phyloP scores from a whole-genome alignment of 2,888 invertebrate genomes.

The Andrena camellia region DNA sequence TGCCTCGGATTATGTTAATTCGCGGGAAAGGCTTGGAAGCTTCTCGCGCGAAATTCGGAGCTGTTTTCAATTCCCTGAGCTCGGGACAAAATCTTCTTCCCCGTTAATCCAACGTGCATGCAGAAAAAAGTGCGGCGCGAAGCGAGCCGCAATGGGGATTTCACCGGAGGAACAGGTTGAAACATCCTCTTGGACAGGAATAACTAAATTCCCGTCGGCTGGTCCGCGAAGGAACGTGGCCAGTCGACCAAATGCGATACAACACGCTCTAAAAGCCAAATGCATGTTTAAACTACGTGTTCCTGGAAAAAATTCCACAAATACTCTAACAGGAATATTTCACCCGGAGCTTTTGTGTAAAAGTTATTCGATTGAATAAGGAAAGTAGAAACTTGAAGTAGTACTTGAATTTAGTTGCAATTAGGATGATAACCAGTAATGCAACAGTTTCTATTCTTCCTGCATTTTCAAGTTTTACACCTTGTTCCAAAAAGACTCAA shows the following conservation, averaged over 20 bases:
- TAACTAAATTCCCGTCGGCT: neutral
- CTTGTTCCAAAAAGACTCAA: neutral
- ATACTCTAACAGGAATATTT: too few relatives aligned
- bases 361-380: too few relatives aligned
- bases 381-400: too few relatives aligned
- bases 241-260: neutral
- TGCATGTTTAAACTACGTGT: neutral
- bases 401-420: too few relatives aligned
- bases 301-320: too few relatives aligned
- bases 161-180: neutral
- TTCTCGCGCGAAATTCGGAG: neutral
- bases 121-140: conserved; percentile 1
- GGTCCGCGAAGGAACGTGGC: conserved; percentile 12
- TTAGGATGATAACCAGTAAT: too few relatives aligned
- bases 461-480: neutral
- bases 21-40: neutral
- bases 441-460: too few relatives aligned
- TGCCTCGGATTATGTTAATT: neutral
- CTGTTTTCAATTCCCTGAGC: conserved; percentile 9
- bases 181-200: neutral
- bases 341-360: too few relatives aligned
- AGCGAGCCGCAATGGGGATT: neutral
- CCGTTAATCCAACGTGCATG: conserved; percentile 5
- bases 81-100: neutral
- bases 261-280: neutral